Conservation (phyloP, 2,888 invertebrate genomes). For the Oxyteleia sp. region DNA sequence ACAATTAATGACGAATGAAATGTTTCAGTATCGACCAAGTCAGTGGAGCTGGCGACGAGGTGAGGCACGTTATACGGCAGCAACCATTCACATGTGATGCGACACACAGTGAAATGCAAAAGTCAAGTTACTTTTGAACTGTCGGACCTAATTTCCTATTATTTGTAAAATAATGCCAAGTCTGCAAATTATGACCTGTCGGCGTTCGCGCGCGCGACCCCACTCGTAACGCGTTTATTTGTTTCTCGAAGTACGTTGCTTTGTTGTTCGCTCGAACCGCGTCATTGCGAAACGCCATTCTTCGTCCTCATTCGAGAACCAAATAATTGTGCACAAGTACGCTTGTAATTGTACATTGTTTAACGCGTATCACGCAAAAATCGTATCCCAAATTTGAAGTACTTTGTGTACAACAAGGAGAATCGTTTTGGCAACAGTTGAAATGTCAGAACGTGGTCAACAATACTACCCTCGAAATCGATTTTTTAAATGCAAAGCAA, state of each 20-base stretch:
- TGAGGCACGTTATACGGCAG: constrained; percentile 97
- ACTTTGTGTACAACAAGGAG: no score
- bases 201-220: constrained; percentile 30
- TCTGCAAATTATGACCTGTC: constrained; percentile 75
- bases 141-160: constrained; percentile 84
- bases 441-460: no score
- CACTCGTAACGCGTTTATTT: constrained; percentile 38
- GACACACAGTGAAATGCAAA: constrained; percentile 72
- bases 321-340: constrained; percentile 29
- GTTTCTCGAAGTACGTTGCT: constrained; percentile 29
- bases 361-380: no score
- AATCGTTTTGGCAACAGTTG: no score
- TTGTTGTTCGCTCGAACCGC: no score
- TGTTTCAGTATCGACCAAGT: constrained; percentile 96
- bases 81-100: constrained; percentile 96
- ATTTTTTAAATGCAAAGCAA: no score
- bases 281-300: no score
- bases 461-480: no score
- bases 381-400: no score
- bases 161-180: constrained; percentile 79
- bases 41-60: constrained; percentile 97
- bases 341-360: constrained; percentile 44
- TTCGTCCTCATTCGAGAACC: constrained; percentile 16
- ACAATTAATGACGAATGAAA: constrained; percentile 1
- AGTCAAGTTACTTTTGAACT: constrained; percentile 79